These are phyloP conservation scores for Oligia strigilis DNA, from an alignment of 2,888 invertebrate genomes.

Conservation along the genomic window DNA sequence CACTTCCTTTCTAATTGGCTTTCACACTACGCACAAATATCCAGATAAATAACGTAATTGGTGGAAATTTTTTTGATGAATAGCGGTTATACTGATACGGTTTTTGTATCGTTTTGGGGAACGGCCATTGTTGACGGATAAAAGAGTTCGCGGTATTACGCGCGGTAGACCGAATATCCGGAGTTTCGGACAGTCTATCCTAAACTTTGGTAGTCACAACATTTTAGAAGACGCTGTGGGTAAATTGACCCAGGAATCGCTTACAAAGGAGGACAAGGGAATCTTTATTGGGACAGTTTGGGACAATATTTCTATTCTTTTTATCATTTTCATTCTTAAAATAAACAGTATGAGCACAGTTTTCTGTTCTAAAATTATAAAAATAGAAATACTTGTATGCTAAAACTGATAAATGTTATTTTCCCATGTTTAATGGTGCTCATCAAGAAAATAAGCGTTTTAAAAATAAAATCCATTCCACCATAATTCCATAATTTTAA, in stretches of 20 bases:
- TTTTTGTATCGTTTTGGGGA: slow-evolving; percentile 48
- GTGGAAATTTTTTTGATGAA: slow-evolving; percentile 60
- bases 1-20: slow-evolving; percentile 85
- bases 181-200: slow-evolving; percentile 21
- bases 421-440: not conserved
- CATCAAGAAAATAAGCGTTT: not conserved
- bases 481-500: not conserved
- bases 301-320: slow-evolving; percentile 1
- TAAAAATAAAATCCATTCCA: not conserved
- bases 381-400: not conserved
- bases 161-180: slow-evolving; percentile 61
- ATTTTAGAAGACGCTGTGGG: slow-evolving; percentile 21
- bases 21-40: slow-evolving; percentile 78
- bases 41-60: slow-evolving; percentile 66
- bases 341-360: not conserved
- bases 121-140: slow-evolving; percentile 45
- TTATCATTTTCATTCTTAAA: not conserved
- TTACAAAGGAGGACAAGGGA: slow-evolving; percentile 26
- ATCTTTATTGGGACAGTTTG: slow-evolving; percentile 11
- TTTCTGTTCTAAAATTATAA: not conserved
- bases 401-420: not conserved
- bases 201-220: slow-evolving; percentile 7
- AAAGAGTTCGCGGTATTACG: slow-evolving; percentile 54
- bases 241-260: slow-evolving; percentile 4
- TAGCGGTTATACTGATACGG: slow-evolving; percentile 50